Percentiles rank a stretch among this genome's conserved stretches.
Evolutionary conservation across 2,797 vertebrate species (phyloP).

Genomic region (Anableps anableps): DNA sequence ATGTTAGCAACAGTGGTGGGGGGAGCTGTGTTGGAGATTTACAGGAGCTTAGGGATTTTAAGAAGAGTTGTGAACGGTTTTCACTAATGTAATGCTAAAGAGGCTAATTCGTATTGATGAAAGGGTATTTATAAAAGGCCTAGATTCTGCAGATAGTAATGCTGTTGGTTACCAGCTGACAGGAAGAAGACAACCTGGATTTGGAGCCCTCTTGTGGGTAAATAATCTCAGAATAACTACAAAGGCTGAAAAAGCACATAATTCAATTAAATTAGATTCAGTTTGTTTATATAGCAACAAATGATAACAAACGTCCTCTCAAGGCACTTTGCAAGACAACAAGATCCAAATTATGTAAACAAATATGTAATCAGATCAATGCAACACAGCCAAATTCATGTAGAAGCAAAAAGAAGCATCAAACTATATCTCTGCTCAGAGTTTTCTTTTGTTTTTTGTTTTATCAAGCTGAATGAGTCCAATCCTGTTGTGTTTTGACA

Average conservation of each 20-base stretch:
- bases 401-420: neutral
- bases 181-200: slow-evolving; percentile 30
- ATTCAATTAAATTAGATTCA: neutral
- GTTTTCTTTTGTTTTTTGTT: neutral
- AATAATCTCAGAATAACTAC: slow-evolving; percentile 25
- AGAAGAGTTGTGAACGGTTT: slow-evolving; percentile 64
- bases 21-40: slow-evolving; percentile 69
- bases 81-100: slow-evolving; percentile 69
- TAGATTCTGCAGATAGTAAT: slow-evolving; percentile 57
- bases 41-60: slow-evolving; percentile 73
- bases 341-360: neutral
- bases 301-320: neutral
- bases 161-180: slow-evolving; percentile 50
- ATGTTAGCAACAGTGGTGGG: slow-evolving; percentile 56
- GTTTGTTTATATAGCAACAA: neutral
- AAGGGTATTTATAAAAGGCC: slow-evolving; percentile 72
- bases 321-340: neutral
- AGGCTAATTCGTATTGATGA: slow-evolving; percentile 70
- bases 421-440: neutral
- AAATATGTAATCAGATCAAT: neutral
- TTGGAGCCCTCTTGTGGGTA: slow-evolving; percentile 66
- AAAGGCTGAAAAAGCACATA: neutral
- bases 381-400: neutral
- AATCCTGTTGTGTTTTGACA: too few species aligned
- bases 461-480: too few species aligned